A percentile compares a stretch with the other conserved stretches of the same genome.
Conservation (phyloP, 2,888 invertebrate species). For the Hydriomena furcata region DNA sequence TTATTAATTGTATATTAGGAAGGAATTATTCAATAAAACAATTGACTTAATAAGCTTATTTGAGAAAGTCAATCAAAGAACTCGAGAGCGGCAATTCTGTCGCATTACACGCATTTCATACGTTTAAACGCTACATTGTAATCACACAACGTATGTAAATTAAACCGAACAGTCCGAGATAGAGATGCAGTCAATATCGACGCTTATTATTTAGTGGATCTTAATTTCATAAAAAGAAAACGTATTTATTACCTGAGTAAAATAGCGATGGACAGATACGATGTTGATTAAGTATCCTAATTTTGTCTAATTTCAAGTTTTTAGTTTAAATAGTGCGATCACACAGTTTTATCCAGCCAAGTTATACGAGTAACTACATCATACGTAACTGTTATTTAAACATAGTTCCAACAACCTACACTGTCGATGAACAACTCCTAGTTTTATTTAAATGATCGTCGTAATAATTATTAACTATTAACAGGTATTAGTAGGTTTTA, state of each 20-base stretch:
- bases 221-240: no score
- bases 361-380: neutral
- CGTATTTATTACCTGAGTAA: neutral
- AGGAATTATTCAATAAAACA: slow-evolving; percentile 76
- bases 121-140: neutral
- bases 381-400: no score
- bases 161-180: neutral
- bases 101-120: slow-evolving; percentile 10
- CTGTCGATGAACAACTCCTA: no score
- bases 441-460: no score
- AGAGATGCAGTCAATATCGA: neutral
- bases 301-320: neutral
- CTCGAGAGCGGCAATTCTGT: neutral
- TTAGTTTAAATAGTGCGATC: neutral
- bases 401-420: no score
- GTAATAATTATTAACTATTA: no score
- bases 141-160: neutral
- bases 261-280: neutral
- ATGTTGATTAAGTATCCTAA: neutral
- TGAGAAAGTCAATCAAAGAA: slow-evolving; percentile 9
- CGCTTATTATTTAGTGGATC: neutral
- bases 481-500: no score
- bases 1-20: slow-evolving; percentile 76
- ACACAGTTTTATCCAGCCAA: slow-evolving; percentile 11
- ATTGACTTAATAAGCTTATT: slow-evolving; percentile 56